These are phyloP conservation scores for Asarcornis scutulata DNA, from an alignment of 2,113 vertebrate genomes.

Conservation along the genomic window DNA sequence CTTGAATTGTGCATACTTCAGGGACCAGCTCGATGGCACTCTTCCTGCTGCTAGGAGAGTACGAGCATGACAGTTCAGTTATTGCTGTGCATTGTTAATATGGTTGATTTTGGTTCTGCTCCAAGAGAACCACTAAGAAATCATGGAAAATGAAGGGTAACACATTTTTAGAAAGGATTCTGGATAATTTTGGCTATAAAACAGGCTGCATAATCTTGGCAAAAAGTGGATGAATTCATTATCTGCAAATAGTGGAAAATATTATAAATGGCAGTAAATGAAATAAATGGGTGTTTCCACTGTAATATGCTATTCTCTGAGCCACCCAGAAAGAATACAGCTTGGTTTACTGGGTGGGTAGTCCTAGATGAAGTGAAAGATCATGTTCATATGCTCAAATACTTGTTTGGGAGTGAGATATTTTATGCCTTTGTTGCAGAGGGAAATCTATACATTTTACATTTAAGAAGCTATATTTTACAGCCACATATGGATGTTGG, in stretches of 20 bases:
- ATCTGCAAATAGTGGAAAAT: slow-evolving; percentile 85
- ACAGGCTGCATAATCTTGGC: slow-evolving; percentile 77
- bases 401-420: slow-evolving; percentile 45
- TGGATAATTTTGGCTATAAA: slow-evolving; percentile 77
- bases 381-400: slow-evolving; percentile 58
- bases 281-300: slow-evolving; percentile 84
- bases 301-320: slow-evolving; percentile 78
- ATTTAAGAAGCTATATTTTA: slow-evolving; percentile 44
- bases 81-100: slow-evolving; percentile 79
- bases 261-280: slow-evolving; percentile 84
- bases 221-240: slow-evolving; percentile 79
- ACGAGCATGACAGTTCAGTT: slow-evolving; percentile 69
- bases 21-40: slow-evolving; percentile 48
- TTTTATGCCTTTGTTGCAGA: slow-evolving; percentile 68
- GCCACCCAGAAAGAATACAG: slow-evolving; percentile 81
- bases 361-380: slow-evolving; percentile 69
- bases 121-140: slow-evolving; percentile 74
- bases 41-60: slow-evolving; percentile 31
- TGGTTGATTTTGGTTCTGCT: slow-evolving; percentile 70
- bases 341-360: slow-evolving; percentile 75
- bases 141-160: slow-evolving; percentile 79
- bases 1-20: not conserved
- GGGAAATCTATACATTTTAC: slow-evolving; percentile 53
- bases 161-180: slow-evolving; percentile 75
- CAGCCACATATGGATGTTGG: slow-evolving; percentile 34